phyloP scores from a whole-genome alignment of 2,888 invertebrate species.

The Epinotia brunnichana region DNA sequence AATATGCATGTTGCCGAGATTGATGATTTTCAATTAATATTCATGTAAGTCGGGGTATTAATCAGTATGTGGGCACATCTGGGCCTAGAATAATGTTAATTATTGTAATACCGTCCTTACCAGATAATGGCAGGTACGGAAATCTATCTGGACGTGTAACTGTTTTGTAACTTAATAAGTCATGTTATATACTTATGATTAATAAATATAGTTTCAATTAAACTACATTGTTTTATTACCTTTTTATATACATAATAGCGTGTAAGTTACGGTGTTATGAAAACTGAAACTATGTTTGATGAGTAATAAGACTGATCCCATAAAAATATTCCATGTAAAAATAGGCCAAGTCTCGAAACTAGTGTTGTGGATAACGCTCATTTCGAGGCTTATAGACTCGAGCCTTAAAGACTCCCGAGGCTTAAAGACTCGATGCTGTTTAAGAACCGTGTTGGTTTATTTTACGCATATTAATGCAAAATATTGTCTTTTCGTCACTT shows the following conservation, averaged over 20 bases:
- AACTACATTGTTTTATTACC: slow-evolving; percentile 52
- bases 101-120: slow-evolving; percentile 81
- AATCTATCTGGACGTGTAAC: slow-evolving; percentile 78
- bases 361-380: no score
- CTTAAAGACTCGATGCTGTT: no score
- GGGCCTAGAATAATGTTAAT: slow-evolving; percentile 82
- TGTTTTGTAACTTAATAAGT: slow-evolving; percentile 83
- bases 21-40: slow-evolving; percentile 8
- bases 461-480: no score
- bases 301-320: no score
- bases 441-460: no score
- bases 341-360: no score
- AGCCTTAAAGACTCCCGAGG: no score
- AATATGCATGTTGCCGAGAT: slow-evolving; percentile 7
- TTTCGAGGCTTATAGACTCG: no score
- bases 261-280: not conserved
- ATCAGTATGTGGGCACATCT: slow-evolving; percentile 53
- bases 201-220: slow-evolving; percentile 81
- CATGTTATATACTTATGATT: slow-evolving; percentile 82
- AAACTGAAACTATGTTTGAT: no score
- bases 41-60: slow-evolving; percentile 25
- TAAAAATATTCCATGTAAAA: no score
- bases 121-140: slow-evolving; percentile 77
- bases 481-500: no score
- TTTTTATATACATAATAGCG: not conserved